These are phyloP conservation scores for Scyliorhinus canicula DNA, from an alignment of 2,797 vertebrate genomes.

Conservation along the genomic window DNA sequence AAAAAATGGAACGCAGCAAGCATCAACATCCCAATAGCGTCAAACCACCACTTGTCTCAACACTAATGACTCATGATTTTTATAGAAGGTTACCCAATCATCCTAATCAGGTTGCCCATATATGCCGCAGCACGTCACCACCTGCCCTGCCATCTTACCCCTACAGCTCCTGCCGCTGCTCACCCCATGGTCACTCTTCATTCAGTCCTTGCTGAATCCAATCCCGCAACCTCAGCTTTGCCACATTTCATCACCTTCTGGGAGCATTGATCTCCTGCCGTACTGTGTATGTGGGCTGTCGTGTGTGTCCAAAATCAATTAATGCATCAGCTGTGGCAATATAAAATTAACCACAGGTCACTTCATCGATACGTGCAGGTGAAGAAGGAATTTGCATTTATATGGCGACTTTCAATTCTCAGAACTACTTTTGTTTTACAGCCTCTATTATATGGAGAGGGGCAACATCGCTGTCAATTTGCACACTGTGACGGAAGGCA, in stretches of 20 bases:
- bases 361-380: not conserved
- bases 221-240: not conserved
- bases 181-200: not conserved
- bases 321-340: not conserved
- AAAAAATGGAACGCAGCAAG: not conserved
- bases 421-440: not conserved
- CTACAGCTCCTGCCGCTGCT: not conserved
- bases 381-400: not conserved
- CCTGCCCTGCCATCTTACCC: not conserved
- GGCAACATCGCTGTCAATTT: not conserved
- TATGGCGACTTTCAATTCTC: not conserved
- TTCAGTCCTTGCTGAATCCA: not conserved
- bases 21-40: not conserved
- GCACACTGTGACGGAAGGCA: not conserved
- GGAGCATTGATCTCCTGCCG: not conserved
- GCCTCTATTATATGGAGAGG: not conserved
- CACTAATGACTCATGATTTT: not conserved
- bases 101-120: not conserved
- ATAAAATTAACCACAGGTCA: not conserved
- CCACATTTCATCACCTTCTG: not conserved
- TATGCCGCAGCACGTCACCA: not conserved
- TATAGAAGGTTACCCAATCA: not conserved
- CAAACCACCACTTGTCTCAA: not conserved
- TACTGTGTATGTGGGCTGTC: not conserved
- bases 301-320: not conserved